Evolutionary conservation across 2,113 vertebrate genomes (phyloP).

Genomic region (Prolemur simus): DNA sequence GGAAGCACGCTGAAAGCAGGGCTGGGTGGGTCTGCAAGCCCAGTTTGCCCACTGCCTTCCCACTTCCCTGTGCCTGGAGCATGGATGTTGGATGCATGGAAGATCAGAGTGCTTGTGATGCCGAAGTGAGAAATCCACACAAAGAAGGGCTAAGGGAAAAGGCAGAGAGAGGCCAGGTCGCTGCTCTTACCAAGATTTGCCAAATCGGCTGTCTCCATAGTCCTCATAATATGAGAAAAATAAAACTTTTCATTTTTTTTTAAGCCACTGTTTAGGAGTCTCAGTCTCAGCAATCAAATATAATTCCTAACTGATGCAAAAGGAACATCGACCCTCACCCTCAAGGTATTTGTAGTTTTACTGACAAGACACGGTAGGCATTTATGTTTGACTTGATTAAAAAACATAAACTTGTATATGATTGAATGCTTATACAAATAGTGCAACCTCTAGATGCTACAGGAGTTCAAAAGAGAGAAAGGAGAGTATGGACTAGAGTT

Average conservation of each 20-base stretch:
- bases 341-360: not conserved
- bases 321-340: not conserved
- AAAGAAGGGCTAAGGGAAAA: not conserved
- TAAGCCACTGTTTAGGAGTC: not conserved
- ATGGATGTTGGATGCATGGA: not conserved
- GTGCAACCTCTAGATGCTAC: not conserved
- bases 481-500: not conserved
- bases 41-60: rapidly evolving
- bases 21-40: not conserved
- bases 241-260: not conserved
- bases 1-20: not conserved
- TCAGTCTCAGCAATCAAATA: not conserved
- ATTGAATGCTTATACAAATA: not conserved
- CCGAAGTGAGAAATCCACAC: not conserved
- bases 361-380: not conserved
- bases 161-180: not conserved
- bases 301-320: not conserved
- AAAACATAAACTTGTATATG: not conserved
- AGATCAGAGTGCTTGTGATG: not conserved
- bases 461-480: not conserved
- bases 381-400: slow-evolving; percentile 12
- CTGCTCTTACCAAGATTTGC: not conserved
- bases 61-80: not conserved
- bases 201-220: not conserved
- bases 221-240: not conserved